phyloP scores from a whole-genome alignment of 2,113 vertebrate species.

The Upupa epops region DNA sequence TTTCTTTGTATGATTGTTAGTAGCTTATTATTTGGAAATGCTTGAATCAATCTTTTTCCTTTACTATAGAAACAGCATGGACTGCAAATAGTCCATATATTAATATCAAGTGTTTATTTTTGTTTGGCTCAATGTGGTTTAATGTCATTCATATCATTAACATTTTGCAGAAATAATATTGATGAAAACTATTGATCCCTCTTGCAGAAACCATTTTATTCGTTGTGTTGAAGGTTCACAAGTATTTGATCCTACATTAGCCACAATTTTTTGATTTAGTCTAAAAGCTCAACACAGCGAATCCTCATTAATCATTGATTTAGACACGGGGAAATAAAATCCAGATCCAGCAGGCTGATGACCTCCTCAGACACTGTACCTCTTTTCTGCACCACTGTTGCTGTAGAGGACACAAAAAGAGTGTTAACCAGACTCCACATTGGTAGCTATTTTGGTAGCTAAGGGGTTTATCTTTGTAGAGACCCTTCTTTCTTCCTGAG shows the following conservation, averaged over 20 bases:
- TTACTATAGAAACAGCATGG: slow-evolving; percentile 7
- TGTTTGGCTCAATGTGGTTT: slow-evolving; percentile 82
- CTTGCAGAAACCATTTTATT: slow-evolving; percentile 61
- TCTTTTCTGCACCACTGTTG: background rate
- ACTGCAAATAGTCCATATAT: slow-evolving; percentile 15
- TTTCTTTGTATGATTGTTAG: slow-evolving; percentile 4
- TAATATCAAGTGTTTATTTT: slow-evolving; percentile 72
- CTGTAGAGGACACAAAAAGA: background rate
- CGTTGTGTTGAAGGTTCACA: slow-evolving; percentile 11
- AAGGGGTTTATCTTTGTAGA: background rate
- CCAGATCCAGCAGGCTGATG: too few relatives aligned
- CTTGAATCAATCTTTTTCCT: slow-evolving; percentile 24
- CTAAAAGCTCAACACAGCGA: background rate
- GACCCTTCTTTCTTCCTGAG: background rate
- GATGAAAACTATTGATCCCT: slow-evolving; percentile 80
- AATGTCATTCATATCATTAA: slow-evolving; percentile 84
- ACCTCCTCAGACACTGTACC: too few relatives aligned
- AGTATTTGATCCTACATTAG: background rate
- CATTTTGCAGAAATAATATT: slow-evolving; percentile 79
- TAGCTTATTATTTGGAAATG: slow-evolving; percentile 19
- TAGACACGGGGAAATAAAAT: background rate
- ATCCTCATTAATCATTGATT: background rate
- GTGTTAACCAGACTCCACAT: background rate
- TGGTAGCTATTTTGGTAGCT: background rate
- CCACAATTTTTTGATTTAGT: background rate